phyloP scores from a whole-genome alignment of 1,140 invertebrate genomes.

The Metopolophium dirhodum region DNA sequence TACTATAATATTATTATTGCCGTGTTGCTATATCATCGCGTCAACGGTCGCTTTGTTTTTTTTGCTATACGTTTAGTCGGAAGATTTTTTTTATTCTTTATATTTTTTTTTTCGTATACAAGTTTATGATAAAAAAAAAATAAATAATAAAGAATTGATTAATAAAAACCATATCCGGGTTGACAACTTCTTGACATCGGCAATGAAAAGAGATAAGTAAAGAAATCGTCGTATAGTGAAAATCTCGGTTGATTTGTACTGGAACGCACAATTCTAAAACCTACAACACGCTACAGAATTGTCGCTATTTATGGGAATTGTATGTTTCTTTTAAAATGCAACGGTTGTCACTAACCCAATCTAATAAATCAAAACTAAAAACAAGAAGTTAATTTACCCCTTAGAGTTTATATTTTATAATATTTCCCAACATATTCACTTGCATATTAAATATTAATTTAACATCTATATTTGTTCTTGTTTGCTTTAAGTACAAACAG shows the following conservation, averaged over 20 bases:
- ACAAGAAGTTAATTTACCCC: neutral
- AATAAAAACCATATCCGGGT: constrained; percentile 54
- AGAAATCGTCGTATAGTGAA: constrained; percentile 26
- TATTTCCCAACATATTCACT: neutral
- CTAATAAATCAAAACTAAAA: constrained; percentile 26
- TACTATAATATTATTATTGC: constrained; percentile 58
- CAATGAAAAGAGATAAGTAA: constrained; percentile 37
- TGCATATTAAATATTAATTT: neutral
- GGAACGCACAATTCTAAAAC: constrained; percentile 4
- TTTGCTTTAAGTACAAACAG: neutral
- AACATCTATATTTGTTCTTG: neutral
- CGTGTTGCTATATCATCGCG: constrained; percentile 55
- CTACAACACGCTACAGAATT: neutral
- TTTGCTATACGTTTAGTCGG: constrained; percentile 17
- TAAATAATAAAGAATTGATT: constrained; percentile 50
- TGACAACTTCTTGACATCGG: constrained; percentile 46
- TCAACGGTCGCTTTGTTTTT: constrained; percentile 52
- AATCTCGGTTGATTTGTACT: constrained; percentile 27
- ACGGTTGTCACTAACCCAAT: neutral
- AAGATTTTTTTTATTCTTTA: constrained; percentile 31
- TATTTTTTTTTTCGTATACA: constrained; percentile 12
- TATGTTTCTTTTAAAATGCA: constrained; percentile 2
- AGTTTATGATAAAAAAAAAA: constrained; percentile 4
- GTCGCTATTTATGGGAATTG: constrained; percentile 21
- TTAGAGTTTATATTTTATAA: neutral